Percentiles rank a stretch among this genome's conserved stretches.
Conservation (phyloP, 2,113 vertebrate genomes). For the Dromaius novaehollandiae region DNA sequence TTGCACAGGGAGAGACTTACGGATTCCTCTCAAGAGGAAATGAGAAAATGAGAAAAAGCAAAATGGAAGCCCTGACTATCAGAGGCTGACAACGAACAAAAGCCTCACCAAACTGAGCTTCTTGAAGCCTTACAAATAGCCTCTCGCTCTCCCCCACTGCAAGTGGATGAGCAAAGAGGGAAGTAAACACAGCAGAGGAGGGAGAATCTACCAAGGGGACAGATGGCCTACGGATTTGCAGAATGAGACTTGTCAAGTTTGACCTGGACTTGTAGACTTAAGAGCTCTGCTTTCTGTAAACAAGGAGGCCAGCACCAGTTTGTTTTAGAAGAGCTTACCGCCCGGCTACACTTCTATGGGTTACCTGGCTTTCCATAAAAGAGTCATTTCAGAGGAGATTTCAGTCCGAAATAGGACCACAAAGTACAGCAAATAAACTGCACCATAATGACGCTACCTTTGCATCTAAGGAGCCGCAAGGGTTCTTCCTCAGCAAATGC, state of each 20-base stretch:
- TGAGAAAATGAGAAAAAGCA: too few relatives aligned
- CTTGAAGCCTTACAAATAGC: too few relatives aligned
- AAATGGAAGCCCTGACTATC: too few relatives aligned
- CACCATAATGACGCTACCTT: background rate
- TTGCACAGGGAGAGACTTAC: background rate
- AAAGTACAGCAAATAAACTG: background rate
- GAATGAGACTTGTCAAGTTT: background rate
- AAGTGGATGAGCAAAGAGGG: too few relatives aligned
- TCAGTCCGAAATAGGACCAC: background rate
- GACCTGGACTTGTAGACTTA: background rate
- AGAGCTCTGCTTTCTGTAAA: background rate
- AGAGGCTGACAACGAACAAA: background rate
- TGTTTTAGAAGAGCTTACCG: background rate
- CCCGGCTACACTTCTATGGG: fast-evolving
- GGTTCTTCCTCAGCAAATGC: background rate
- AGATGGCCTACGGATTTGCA: background rate
- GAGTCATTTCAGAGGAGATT: background rate
- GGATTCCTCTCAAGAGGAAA: background rate
- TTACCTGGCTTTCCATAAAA: background rate
- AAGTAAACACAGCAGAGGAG: too few relatives aligned
- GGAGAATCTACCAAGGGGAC: background rate
- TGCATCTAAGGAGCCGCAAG: background rate
- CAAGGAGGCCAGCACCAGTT: background rate
- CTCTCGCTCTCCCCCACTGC: too few relatives aligned
- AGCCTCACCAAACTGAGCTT: too few relatives aligned